Evolutionary conservation across 2,888 invertebrate species (phyloP), one percentile per base, ranked within the genome.

Genomic region (Phytoseiulus persimilis): DNA sequence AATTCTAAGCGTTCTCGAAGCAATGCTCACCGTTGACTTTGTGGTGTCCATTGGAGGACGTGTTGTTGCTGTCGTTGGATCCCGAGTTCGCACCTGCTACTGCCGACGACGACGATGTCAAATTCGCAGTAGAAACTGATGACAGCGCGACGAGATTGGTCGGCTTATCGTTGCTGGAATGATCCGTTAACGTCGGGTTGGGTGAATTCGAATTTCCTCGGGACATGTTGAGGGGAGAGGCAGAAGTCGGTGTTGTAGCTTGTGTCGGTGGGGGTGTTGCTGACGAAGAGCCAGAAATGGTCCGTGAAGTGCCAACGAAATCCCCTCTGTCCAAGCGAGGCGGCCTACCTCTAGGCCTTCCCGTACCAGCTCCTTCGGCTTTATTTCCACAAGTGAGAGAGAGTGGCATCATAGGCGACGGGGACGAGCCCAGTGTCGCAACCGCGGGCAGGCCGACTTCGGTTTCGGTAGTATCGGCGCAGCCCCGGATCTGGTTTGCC

Each of bases 401-500:
- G 87, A 87, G 87, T 32, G 87, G 87, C 87, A 87, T 87, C n/a
- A 87, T 87, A 33, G 87, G 45, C 87, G 87, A 87, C 39, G 87
- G 87, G n/a, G 87, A 87, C 32, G 87, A 87, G 32, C 39, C 87
- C 87, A 87, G n/a, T 33, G 87, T 45, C 39, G 87, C 87, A n/a
- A 87, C 87, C 87, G 87, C 33, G 45, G 33, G 39, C n/a, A 87
- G 39, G n/a, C 39, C 87, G 39, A 45, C 87, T 45, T 87, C 87
- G 45, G 45, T 33, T 33, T 33, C 87, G n/a, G 32, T 45, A n/a
- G 87, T 87, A 89, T 91, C 91, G 6, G 90, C 90, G 87, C 91
- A 91, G 84, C 91, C 91, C 90, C 91, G 91, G 89, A 91, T 91
- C 90, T 91, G 91, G 90, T 91, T 91, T 90, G 91, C 91, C 90